These are phyloP conservation scores for Enteromius radiatus DNA, from an alignment of 2,797 vertebrate genomes.

Conservation along the genomic window DNA sequence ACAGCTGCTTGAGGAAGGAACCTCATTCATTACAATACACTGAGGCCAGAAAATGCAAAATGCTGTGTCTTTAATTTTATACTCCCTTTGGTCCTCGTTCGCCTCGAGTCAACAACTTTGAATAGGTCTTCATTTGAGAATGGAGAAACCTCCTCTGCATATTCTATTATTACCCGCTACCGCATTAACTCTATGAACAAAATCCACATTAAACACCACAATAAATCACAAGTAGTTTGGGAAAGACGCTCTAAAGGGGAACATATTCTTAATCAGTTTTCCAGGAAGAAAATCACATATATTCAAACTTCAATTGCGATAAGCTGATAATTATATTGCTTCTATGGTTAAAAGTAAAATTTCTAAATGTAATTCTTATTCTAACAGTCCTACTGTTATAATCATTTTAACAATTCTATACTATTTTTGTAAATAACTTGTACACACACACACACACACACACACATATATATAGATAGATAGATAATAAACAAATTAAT, in stretches of 20 bases:
- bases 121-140: constrained; percentile 13
- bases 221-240: neutral
- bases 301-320: neutral
- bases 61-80: constrained; percentile 26
- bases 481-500: neutral
- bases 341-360: neutral
- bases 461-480: too few relatives aligned
- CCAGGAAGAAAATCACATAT: neutral
- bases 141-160: neutral
- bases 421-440: too few relatives aligned
- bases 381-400: too few relatives aligned
- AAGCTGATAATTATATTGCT: neutral
- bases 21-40: constrained; percentile 20
- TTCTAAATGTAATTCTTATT: too few relatives aligned
- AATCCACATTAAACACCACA: neutral
- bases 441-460: too few relatives aligned
- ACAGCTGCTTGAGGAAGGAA: constrained; percentile 47
- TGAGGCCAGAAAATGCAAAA: constrained; percentile 26
- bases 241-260: neutral
- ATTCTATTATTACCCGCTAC: neutral
- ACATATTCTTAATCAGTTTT: neutral
- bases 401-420: too few relatives aligned
- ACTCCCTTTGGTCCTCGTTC: neutral
- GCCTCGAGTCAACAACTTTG: neutral
- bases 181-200: neutral